Conservation (phyloP, 2,797 vertebrate species). For the Takifugu ocellatus region DNA sequence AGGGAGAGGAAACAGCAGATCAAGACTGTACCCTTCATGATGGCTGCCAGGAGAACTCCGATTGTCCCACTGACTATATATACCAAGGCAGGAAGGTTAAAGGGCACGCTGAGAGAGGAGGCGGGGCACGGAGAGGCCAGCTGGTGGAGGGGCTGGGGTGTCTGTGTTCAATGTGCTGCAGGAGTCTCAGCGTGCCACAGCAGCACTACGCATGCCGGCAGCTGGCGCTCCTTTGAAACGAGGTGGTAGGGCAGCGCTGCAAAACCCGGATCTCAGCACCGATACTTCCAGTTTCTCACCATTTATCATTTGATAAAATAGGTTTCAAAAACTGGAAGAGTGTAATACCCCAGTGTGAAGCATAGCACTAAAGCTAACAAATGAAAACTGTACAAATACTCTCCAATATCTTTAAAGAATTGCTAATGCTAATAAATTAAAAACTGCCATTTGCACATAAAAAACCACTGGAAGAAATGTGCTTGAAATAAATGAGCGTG, state of each 20-base stretch:
- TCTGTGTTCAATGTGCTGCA: slow-evolving; percentile 41
- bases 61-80: slow-evolving; percentile 83
- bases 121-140: slow-evolving; percentile 47
- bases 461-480: slow-evolving; percentile 1
- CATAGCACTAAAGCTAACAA: background rate
- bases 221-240: slow-evolving; percentile 64
- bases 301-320: background rate
- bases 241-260: slow-evolving; percentile 19
- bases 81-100: slow-evolving; percentile 76
- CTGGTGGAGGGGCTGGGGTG: slow-evolving; percentile 43
- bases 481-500: slow-evolving; percentile 6
- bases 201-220: slow-evolving; percentile 46
- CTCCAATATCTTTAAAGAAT: too few species aligned
- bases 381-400: too few species aligned
- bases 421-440: too few species aligned
- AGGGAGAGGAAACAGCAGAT: slow-evolving; percentile 86
- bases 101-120: slow-evolving; percentile 70
- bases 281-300: background rate
- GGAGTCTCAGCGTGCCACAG: slow-evolving; percentile 47
- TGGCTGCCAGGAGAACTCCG: slow-evolving; percentile 91
- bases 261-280: background rate
- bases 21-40: slow-evolving; percentile 91
- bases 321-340: background rate
- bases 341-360: too few species aligned
- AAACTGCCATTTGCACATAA: background rate